These are phyloP conservation scores for Muricea muricata DNA, from an alignment of 92 coral and sea anemone genomes.

Conservation along the genomic window DNA sequence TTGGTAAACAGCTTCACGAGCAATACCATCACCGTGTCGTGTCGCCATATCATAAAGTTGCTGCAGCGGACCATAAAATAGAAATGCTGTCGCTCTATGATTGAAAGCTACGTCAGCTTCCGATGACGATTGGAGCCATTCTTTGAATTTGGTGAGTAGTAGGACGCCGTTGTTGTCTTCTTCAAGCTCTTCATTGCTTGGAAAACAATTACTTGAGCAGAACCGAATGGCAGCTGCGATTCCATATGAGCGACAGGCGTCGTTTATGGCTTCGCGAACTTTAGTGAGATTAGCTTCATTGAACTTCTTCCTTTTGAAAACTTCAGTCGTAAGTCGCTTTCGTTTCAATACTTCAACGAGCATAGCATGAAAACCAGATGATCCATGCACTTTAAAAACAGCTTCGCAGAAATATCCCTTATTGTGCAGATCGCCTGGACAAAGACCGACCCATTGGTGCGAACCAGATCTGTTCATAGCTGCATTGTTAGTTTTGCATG, in stretches of 20 bases:
- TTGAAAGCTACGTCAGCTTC: neutral
- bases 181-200: neutral
- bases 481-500: constrained; percentile 51
- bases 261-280: constrained; percentile 10
- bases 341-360: neutral
- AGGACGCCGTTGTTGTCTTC: too few relatives aligned
- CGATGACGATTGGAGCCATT: neutral
- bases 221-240: neutral
- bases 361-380: constrained; percentile 16
- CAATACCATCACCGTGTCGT: constrained; percentile 15
- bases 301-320: constrained; percentile 1
- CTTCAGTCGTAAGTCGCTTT: neutral
- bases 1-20: constrained; percentile 29
- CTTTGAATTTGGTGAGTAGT: neutral
- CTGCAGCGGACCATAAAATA: neutral
- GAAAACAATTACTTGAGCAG: too few relatives aligned
- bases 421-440: constrained; percentile 41
- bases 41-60: constrained; percentile 2
- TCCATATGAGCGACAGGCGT: neutral
- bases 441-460: constrained; percentile 32
- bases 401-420: constrained; percentile 32
- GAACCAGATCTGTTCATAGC: constrained; percentile 42
- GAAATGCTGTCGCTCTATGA: neutral
- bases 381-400: constrained; percentile 28
- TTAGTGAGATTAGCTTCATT: neutral